These are phyloP conservation scores for Ophraella communa DNA, from an alignment of 2,888 invertebrate species.

Conservation along the genomic window DNA sequence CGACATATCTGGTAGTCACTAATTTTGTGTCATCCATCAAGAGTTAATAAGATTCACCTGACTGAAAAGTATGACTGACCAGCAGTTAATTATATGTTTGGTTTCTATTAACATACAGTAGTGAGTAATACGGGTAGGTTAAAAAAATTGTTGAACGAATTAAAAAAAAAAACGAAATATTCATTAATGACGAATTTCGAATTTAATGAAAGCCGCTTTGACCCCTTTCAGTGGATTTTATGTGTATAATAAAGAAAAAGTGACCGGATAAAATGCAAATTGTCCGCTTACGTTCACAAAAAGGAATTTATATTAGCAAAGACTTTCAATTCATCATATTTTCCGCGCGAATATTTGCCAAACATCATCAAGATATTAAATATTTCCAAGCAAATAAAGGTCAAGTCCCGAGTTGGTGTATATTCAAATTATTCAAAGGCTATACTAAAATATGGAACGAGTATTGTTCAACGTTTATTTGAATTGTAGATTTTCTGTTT, in stretches of 20 bases:
- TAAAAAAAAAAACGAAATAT: too few relatives aligned
- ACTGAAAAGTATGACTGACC: conserved; percentile 27
- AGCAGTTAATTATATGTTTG: background rate
- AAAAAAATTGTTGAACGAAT: too few relatives aligned
- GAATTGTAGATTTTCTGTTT: conserved; percentile 28
- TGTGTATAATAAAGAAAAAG: too few relatives aligned
- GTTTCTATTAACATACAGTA: background rate
- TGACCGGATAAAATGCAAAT: conserved; percentile 40
- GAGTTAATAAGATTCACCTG: conserved; percentile 38
- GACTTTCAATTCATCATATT: conserved; percentile 40
- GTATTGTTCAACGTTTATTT: conserved; percentile 32
- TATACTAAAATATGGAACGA: conserved; percentile 31
- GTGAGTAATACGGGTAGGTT: background rate
- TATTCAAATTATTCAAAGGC: conserved; percentile 29
- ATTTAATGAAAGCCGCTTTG: background rate
- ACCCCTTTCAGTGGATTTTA: conserved; percentile 3
- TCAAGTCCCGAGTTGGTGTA: conserved; percentile 33
- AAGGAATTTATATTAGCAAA: conserved; percentile 44
- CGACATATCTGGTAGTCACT: conserved; percentile 36
- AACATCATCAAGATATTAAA: conserved; percentile 45
- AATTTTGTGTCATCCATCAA: conserved; percentile 44
- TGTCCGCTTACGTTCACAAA: conserved; percentile 32
- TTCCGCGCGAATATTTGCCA: conserved; percentile 43
- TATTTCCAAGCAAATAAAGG: conserved; percentile 45
- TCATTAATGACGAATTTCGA: background rate